A percentile compares a stretch with the other conserved stretches of the same genome.
These are phyloP conservation scores for Lepidocyrtoides sp. DNA, from an alignment of 2,888 invertebrate species.

Conservation along the genomic window DNA sequence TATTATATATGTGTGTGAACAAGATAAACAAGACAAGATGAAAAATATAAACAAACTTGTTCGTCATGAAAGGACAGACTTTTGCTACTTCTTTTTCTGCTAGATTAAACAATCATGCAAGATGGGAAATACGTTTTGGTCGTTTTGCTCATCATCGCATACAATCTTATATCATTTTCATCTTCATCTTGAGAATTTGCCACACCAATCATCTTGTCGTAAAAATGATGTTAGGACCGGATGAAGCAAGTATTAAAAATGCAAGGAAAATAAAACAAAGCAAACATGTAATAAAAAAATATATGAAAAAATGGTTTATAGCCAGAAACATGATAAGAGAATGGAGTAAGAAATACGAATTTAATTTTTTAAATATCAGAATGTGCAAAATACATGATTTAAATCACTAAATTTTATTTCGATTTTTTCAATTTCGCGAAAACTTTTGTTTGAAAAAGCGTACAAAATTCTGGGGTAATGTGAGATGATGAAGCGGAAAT, in stretches of 20 bases:
- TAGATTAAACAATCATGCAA: no score
- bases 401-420: no score
- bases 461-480: no score
- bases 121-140: background rate
- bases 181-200: conserved; percentile 6
- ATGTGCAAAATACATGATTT: no score
- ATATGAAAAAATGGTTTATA: no score
- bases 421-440: no score
- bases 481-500: no score
- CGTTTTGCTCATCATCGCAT: background rate
- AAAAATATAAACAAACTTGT: conserved; percentile 50
- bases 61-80: conserved; percentile 16
- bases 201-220: background rate
- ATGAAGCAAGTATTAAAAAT: background rate
- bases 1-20: conserved; percentile 3
- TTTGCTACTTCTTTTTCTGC: background rate
- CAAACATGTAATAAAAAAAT: no score
- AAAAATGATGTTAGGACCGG: background rate
- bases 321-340: no score
- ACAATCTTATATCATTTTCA: background rate
- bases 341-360: no score
- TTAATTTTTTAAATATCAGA: no score
- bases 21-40: conserved; percentile 52
- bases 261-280: background rate
- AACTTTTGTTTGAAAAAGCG: no score